These are phyloP conservation scores for Pterostichus madidus DNA, from an alignment of 2,888 invertebrate genomes.

Conservation along the genomic window DNA sequence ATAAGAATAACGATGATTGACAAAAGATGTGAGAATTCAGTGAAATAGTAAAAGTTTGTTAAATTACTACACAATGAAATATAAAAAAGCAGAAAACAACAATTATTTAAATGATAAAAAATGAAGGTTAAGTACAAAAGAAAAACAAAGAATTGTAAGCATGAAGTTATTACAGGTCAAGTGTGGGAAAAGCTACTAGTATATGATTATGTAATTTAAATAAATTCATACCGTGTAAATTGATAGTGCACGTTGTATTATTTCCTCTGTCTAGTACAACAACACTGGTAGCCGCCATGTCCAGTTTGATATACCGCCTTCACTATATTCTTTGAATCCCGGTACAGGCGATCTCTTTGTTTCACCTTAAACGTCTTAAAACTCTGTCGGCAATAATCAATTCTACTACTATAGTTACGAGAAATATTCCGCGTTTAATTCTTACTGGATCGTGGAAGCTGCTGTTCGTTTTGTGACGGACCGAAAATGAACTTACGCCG, in stretches of 20 bases:
- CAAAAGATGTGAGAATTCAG: background rate
- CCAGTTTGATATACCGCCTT: constrained; percentile 77
- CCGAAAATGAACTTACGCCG: constrained; percentile 68
- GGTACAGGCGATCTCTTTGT: constrained; percentile 69
- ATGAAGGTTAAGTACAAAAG: constrained; percentile 59
- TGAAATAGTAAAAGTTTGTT: constrained; percentile 31
- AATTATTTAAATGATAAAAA: constrained; percentile 59
- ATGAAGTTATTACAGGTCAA: constrained; percentile 22
- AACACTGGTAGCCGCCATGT: constrained; percentile 92
- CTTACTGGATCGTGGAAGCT: constrained; percentile 41
- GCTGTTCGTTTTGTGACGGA: constrained; percentile 65
- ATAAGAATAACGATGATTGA: background rate
- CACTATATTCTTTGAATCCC: constrained; percentile 76
- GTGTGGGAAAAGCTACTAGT: constrained; percentile 43
- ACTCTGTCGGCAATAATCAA: constrained; percentile 43
- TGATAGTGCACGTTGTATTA: constrained; percentile 97
- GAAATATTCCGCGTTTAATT: constrained; percentile 24
- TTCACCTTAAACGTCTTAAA: constrained; percentile 71
- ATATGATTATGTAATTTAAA: constrained; percentile 68
- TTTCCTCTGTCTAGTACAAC: constrained; percentile 97
- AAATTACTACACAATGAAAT: constrained; percentile 26
- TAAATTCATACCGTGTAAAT: constrained; percentile 91
- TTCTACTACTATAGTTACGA: constrained; percentile 16
- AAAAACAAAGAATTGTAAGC: constrained; percentile 42
- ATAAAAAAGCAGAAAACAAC: constrained; percentile 42